Base-by-base conservation (phyloP, 2,888 invertebrate species). In the Eupithecia centaureata region DNA sequence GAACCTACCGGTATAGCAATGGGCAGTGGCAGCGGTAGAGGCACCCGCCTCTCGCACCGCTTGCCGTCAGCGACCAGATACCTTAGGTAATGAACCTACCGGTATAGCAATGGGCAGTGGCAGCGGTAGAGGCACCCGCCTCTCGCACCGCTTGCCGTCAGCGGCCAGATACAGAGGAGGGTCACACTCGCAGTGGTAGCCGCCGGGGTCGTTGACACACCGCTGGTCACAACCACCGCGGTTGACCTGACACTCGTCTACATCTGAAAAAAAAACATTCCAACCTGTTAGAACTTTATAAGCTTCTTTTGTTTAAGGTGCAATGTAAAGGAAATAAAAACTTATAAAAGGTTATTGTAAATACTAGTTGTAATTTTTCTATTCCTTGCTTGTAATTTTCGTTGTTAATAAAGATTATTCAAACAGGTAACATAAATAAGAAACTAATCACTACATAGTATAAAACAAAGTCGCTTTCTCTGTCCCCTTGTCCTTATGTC, bases 221-320 rank as follows among this genome's bases (percentile, higher is more conserved):
- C 85, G 88, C 72, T 96, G 95, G 68, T 94, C 94, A 78, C 96
- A 96, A 15, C 95, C 95, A 0, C 95, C 95, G 73, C 95, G 95
- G 74, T 93, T 87, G 22, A 80, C 85, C 0, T 83, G 80, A 76
- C 95, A 95, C 80, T 95, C 95, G 79, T 95, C 89, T 42, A 94
- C 83, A 77, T 95, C 95, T 95, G 83, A 8, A 76, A 67, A 62
- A 30, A 28, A 54, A 12, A 25, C 13, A 25, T n/a, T n/a, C n/a
- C n/a, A n/a, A n/a, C n/a, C n/a, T n/a, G n/a, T n/a, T n/a, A n/a
- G n/a, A n/a, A n/a, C n/a, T n/a, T n/a, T n/a, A n/a, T n/a, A n/a
- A n/a, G n/a, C n/a, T n/a, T n/a, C n/a, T n/a, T n/a, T n/a, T n/a
- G n/a, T n/a, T n/a, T n/a, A n/a, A n/a, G n/a, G n/a, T n/a, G n/a